Base-by-base conservation (phyloP, 2,797 vertebrate genomes). In the Sebastes alutus region DNA sequence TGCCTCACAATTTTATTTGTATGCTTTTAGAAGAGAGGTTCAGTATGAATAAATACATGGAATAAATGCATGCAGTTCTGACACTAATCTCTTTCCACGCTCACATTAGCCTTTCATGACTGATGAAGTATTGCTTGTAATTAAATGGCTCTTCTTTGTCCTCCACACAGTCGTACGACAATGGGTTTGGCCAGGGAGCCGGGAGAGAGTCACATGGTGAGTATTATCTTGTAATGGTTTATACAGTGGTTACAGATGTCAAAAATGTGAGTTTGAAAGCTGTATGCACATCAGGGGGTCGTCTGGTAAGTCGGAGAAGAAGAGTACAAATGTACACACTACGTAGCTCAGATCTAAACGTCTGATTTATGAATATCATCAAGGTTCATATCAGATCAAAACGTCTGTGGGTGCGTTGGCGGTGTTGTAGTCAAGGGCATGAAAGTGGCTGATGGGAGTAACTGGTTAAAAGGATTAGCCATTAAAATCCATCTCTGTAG, bases 161-260 rank as follows among this genome's bases (percentile, higher is more conserved):
- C 22, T 76, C 52, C 66, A 78, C 83, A 96, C 91, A 99, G 99
- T 98, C 98, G 0, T 99, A 99, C 1, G 99, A 99, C 94, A 98
- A 95, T 58, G 98, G 98, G 25, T 96, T 99, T 94, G 98, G 97
- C 22, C 98, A 99, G 88, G 99, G 99, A 95, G 95, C 97, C 27
- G 98, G 97, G 73, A 93, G 98, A 85, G 99, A 99, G 94, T 99
- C 98, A 72, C 98, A 99, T 71, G 99, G 99, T 99, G 96, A 98
- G 98, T 94, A 33, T 11, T 32, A 11, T 59, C 32, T 46, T 64
- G 29, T 35, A 25, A 59, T 70, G 18, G 10, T 63, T 71, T 61
- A 7, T 16, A 7, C 13, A 49, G 61, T 38, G 4, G 2, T 32
- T 32, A n/a, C 30, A 56, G 23, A 52, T 66, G 12, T 33, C 3